Conservation (phyloP, 2,113 vertebrate species). For the Ibidorhyncha struthersii region DNA sequence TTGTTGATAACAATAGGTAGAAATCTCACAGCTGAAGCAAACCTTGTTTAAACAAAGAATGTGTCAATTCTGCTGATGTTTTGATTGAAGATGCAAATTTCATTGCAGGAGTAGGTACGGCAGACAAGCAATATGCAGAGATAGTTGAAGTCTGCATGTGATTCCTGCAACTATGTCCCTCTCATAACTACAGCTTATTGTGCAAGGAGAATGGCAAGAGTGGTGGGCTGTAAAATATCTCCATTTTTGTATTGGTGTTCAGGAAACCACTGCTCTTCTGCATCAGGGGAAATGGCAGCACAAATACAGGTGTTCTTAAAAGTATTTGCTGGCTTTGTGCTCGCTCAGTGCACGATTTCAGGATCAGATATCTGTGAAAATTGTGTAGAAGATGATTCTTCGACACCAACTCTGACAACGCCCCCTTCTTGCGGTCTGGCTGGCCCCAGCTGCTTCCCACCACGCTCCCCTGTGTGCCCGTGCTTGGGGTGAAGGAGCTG, state of each 20-base stretch:
- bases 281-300: neutral
- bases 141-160: neutral
- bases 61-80: neutral
- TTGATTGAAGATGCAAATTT: constrained; percentile 10
- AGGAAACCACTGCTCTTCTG: neutral
- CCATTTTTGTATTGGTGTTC: neutral
- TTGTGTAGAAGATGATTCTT: neutral
- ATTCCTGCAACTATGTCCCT: neutral
- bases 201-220: neutral
- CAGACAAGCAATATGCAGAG: neutral
- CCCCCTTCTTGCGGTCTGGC: fast-evolving
- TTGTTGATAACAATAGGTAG: neutral
- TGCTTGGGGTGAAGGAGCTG: neutral
- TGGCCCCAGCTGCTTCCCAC: neutral
- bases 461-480: fast-evolving
- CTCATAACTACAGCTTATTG: neutral
- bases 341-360: neutral
- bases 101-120: neutral
- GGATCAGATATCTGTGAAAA: neutral
- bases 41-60: neutral
- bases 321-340: neutral
- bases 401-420: neutral
- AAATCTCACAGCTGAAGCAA: neutral
- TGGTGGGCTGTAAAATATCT: neutral
- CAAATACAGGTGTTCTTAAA: neutral